Conservation (phyloP, 2,888 invertebrate species). For the Rutpela maculata region DNA sequence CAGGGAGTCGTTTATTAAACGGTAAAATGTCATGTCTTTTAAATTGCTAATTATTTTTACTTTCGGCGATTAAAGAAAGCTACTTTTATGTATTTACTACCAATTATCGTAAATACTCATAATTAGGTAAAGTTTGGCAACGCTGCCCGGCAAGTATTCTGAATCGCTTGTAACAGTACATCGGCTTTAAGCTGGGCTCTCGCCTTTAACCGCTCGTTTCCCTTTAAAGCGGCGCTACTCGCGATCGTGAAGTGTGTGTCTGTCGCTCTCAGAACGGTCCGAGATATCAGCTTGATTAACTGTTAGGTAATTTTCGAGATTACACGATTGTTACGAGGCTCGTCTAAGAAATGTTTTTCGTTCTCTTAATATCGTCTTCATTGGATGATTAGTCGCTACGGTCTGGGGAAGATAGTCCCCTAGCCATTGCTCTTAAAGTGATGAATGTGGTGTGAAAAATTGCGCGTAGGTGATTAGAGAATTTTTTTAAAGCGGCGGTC, state of each 20-base stretch:
- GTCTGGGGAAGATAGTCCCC: slow-evolving; percentile 2
- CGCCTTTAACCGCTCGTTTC: slow-evolving; percentile 52
- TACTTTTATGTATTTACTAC: background rate
- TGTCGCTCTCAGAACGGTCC: slow-evolving; percentile 56
- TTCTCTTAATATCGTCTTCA: slow-evolving; percentile 46
- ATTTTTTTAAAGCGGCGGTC: background rate
- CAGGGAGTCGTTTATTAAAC: no score
- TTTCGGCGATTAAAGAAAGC: background rate
- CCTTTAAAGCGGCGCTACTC: slow-evolving; percentile 62
- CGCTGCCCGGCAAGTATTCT: background rate
- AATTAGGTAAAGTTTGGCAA: slow-evolving; percentile 21
- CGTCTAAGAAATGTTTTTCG: slow-evolving; percentile 48
- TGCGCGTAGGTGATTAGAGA: background rate
- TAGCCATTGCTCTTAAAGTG: background rate
- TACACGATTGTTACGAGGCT: slow-evolving; percentile 57
- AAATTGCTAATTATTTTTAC: background rate
- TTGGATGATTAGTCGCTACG: slow-evolving; percentile 28
- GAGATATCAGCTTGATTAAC: slow-evolving; percentile 62
- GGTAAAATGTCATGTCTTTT: background rate
- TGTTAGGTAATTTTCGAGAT: slow-evolving; percentile 62
- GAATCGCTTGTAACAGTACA: slow-evolving; percentile 37
- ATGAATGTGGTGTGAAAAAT: slow-evolving; percentile 10
- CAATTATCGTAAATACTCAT: background rate
- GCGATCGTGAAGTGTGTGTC: slow-evolving; percentile 56
- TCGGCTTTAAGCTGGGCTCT: slow-evolving; percentile 51